phyloP scores from a whole-genome alignment of 2,113 vertebrate species.

The Piprites chloris region DNA sequence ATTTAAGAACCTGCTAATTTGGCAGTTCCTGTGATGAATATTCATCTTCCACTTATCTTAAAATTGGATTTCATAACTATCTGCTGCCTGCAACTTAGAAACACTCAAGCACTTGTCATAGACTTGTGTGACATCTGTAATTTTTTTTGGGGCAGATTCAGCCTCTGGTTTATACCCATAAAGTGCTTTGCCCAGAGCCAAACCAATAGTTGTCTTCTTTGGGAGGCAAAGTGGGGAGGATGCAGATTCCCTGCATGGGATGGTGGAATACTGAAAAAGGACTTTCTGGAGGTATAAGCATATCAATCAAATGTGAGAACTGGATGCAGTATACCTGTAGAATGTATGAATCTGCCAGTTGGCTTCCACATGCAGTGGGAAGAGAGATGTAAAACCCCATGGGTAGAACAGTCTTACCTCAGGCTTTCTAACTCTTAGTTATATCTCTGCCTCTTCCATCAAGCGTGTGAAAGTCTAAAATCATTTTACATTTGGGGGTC shows the following conservation, averaged over 20 bases:
- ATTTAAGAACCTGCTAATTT: slow-evolving; percentile 42
- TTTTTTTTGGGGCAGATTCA: background rate
- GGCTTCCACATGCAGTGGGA: background rate
- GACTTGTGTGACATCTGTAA: background rate
- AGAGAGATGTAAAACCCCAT: background rate
- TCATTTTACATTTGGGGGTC: background rate
- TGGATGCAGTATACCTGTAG: background rate
- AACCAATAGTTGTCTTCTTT: background rate
- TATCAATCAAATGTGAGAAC: background rate
- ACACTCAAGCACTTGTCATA: background rate
- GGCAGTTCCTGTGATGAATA: slow-evolving; percentile 18
- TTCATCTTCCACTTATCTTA: background rate
- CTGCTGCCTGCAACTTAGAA: background rate
- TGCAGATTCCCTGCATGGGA: background rate
- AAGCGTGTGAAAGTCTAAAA: background rate
- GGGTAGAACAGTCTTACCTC: background rate
- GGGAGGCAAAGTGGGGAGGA: background rate
- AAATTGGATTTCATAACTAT: background rate
- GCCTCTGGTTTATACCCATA: background rate
- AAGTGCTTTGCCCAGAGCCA: background rate
- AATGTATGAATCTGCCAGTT: background rate
- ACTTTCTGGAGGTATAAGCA: background rate
- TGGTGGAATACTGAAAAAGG: background rate
- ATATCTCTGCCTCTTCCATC: background rate
- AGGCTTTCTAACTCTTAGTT: background rate